These are phyloP conservation scores for Ethmia dodecea DNA, from an alignment of 2,888 invertebrate species.

Conservation along the genomic window DNA sequence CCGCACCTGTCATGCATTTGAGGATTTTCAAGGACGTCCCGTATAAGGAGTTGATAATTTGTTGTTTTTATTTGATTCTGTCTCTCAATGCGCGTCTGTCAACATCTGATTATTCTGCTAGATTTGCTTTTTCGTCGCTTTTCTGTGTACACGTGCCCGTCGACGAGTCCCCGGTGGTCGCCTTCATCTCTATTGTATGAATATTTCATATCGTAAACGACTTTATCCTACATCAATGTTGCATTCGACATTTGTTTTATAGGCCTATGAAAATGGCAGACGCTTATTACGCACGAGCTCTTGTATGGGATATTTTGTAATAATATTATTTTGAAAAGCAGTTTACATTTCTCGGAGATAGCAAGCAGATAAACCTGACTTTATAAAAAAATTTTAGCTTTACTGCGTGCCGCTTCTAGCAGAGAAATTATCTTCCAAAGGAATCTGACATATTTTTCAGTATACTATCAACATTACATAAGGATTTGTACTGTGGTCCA, in stretches of 20 bases:
- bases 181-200: constrained; percentile 57
- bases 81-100: constrained; percentile 8
- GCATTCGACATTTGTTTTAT: constrained; percentile 56
- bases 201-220: constrained; percentile 71
- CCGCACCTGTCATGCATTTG: constrained; percentile 12
- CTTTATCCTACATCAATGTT: constrained; percentile 62
- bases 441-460: too few species aligned
- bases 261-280: constrained; percentile 39
- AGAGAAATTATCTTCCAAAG: too few species aligned
- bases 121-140: constrained; percentile 18
- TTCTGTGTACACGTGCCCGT: constrained; percentile 28
- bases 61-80: constrained; percentile 7
- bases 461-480: too few species aligned
- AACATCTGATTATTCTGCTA: constrained; percentile 3
- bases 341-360: background rate
- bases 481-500: too few species aligned
- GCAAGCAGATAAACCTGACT: too few species aligned
- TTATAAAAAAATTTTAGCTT: too few species aligned
- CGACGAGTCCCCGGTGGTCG: constrained; percentile 37
- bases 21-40: constrained; percentile 11
- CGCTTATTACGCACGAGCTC: background rate
- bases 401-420: too few species aligned
- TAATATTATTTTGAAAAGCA: constrained; percentile 1
- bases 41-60: constrained; percentile 4
- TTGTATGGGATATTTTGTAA: constrained; percentile 2